Evolutionary conservation across 2,113 vertebrate species (phyloP), one percentile per base, ranked within the genome.

Genomic region (Eptatretus burgeri): DNA sequence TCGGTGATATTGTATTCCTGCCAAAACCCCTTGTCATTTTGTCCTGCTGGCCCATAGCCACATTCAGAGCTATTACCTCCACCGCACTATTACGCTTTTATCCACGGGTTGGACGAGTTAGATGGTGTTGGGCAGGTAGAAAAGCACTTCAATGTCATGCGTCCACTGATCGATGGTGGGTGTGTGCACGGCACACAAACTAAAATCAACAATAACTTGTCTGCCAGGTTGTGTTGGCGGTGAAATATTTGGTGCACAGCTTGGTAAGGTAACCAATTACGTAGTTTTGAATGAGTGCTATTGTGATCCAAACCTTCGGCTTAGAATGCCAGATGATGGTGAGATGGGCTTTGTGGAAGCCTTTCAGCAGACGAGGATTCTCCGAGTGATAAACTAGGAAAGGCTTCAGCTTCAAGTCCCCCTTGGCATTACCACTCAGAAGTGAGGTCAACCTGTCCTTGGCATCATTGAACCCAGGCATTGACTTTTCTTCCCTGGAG

Each of bases 31-130:
- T 41, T 41, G 27, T 41, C 27, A 41, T 41, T 41, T 41, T 41
- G 27, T 41, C 27, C 27, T 7, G 27, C 27, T 41, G n/a, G n/a
- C n/a, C n/a, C n/a, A n/a, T n/a, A n/a, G n/a, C n/a, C n/a, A n/a
- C n/a, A n/a, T n/a, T n/a, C n/a, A n/a, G n/a, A n/a, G n/a, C n/a
- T n/a, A n/a, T n/a, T n/a, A n/a, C n/a, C n/a, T n/a, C n/a, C n/a
- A n/a, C n/a, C n/a, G 64, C 13, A 50, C 27, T 13, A 66, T 65
- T 10, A 64, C 17, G 41, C 66, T 63, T 52, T 66, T 62, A 53
- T 66, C 66, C 63, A 66, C 51, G 50, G 63, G n/a, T n/a, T n/a
- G n/a, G 66, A 66, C 16, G 14, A 66, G 51, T 7, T 50, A 65
- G 18, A 49, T 64, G 50, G 66, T 66, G 63, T 66, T 65, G 18